Base-by-base conservation (phyloP, 2,113 vertebrate genomes). In the Paramisgurnus dabryanus region DNA sequence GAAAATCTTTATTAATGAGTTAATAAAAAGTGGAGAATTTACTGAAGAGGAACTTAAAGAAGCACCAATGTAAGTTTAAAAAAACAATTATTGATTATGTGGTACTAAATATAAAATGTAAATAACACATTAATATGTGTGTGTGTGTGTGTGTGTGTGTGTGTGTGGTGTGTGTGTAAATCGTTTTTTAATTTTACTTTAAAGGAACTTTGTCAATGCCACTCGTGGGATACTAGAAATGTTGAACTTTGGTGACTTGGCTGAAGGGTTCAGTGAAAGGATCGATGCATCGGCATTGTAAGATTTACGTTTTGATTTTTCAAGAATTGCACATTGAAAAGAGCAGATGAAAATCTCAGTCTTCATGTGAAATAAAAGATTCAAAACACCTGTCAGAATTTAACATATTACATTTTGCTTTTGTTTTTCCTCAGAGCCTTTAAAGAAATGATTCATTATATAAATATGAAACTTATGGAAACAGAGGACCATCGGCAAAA, bases 391-490 rank as follows among this genome's bases (percentile, higher is more conserved):
- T 12, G 22, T 22, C 22, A 22, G 1, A 22, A 22, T 1, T 53
- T 13, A 15, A 53, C 5, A 15, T 53, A 12, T 53, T 53, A 12
- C 11, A 4, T 53, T 53, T 12, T 53, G 13, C 50, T 53, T 53
- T 53, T 53, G 50, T 50, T 40, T 40, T 15, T 12, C 12, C 12
- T 34, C 49, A 55, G 68, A 40, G 1, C 0, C 15, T 55, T 55
- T 0, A 2, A 11, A 34, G 17, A 0, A 3, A 1, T 4, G 4
- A 40, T 55, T 2, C 1, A 40, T 39, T 0, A 0, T 8, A 11
- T 15, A n/a, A 10, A n/a, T 0, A 1, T 0, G 12, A 0, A 0
- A 5, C 7, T 71, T 55, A 8, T 9, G n/a, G 0, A 71, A 3
- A 6, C 3, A 49, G n/a, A 27, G 68, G 49, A 71, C 27, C 0